Conservation (phyloP, 2,797 vertebrate species). For the Chaetophractus vellerosus region DNA sequence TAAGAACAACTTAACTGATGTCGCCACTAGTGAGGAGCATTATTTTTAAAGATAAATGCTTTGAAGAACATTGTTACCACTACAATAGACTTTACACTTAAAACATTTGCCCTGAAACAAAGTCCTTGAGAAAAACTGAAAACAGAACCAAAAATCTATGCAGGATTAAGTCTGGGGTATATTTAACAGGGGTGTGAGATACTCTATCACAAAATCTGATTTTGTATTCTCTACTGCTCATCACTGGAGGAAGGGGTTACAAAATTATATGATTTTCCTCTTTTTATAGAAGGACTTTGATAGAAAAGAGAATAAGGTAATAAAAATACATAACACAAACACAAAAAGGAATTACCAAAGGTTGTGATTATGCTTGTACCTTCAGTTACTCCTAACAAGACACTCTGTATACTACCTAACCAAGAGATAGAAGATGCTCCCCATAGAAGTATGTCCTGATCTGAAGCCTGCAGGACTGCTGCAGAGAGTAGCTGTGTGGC, state of each 20-base stretch:
- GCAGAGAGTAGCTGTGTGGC: not conserved
- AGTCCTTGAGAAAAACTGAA: not conserved
- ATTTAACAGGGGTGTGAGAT: not conserved
- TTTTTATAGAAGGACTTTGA: slow-evolving; percentile 16
- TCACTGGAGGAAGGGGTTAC: not conserved
- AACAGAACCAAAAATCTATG: not conserved
- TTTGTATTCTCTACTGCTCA: slow-evolving; percentile 24
- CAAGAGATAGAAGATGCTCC: not conserved
- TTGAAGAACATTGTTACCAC: not conserved
- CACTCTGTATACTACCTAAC: not conserved
- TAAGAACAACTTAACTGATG: not conserved
- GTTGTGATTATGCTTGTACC: not conserved
- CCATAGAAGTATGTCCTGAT: not conserved
- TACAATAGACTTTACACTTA: not conserved
- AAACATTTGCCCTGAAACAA: slow-evolving; percentile 6
- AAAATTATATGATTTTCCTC: slow-evolving; percentile 24
- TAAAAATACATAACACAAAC: slow-evolving; percentile 55
- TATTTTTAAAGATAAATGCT: slow-evolving; percentile 32
- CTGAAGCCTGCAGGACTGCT: not conserved
- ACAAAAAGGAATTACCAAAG: slow-evolving; percentile 5
- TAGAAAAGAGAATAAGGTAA: not conserved
- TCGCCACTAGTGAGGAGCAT: not conserved
- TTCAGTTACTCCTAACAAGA: slow-evolving; percentile 1
- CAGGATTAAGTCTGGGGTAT: not conserved
- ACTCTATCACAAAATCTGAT: slow-evolving; percentile 24